Conservation (phyloP, 2,113 vertebrate species). For the Pelmatolapia mariae region DNA sequence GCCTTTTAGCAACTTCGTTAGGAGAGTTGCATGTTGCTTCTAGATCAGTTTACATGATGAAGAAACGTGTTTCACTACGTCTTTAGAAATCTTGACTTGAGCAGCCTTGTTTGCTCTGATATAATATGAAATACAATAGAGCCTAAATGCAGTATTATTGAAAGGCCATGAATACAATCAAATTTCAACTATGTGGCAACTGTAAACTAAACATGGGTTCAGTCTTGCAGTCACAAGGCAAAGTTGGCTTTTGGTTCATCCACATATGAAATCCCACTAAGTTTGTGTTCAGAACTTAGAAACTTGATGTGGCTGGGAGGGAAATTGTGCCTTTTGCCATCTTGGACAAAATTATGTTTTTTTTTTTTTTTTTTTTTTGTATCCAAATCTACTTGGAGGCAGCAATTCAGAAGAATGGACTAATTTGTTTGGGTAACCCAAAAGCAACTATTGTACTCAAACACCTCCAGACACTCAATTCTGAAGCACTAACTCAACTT, state of each 20-base stretch:
- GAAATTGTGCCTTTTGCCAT: not conserved
- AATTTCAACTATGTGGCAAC: not conserved
- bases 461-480: not conserved
- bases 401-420: accelerated
- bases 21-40: accelerated
- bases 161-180: not conserved
- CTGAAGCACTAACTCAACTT: not conserved
- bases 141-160: accelerated
- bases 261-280: not conserved
- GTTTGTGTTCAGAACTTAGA: not conserved
- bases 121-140: not conserved
- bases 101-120: not conserved
- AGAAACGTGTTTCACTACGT: accelerated
- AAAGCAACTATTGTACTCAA: not conserved
- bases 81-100: not conserved
- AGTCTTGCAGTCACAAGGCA: accelerated
- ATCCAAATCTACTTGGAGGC: not conserved
- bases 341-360: not conserved
- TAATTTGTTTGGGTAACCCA: not conserved
- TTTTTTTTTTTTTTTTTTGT: too few relatives aligned
- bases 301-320: not conserved
- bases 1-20: accelerated
- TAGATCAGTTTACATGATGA: not conserved
- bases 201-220: accelerated
- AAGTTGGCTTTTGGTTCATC: accelerated